Evolutionary conservation across 2,888 invertebrate species (phyloP).

Genomic region (Dolomedes plantarius): DNA sequence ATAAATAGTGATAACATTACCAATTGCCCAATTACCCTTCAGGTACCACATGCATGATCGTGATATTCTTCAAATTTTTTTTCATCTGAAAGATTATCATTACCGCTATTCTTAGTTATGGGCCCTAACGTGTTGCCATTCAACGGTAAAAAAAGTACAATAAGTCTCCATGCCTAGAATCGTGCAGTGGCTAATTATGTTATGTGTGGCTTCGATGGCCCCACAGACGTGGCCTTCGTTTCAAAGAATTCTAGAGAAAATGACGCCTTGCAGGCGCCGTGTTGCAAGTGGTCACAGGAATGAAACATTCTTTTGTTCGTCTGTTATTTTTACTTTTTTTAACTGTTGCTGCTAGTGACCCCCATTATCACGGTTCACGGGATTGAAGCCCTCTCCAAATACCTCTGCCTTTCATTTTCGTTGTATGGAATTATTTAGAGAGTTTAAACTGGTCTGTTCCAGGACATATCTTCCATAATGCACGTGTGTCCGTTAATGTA

Average conservation of each 20-base stretch:
- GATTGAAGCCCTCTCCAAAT: not conserved
- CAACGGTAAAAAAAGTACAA: slow-evolving; percentile 19
- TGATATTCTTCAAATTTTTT: slow-evolving; percentile 26
- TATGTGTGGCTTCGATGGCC: not conserved
- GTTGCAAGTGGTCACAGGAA: not conserved
- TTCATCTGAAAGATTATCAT: slow-evolving; percentile 18
- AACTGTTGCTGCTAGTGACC: not conserved
- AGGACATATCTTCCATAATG: too few species aligned
- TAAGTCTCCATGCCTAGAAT: slow-evolving; percentile 1
- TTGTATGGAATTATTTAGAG: too few species aligned
- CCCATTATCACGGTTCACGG: not conserved
- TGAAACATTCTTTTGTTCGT: not conserved
- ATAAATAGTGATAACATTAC: not conserved
- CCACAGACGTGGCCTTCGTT: slow-evolving; percentile 2
- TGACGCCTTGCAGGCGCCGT: slow-evolving; percentile 13
- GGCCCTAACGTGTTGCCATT: slow-evolving; percentile 23
- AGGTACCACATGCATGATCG: slow-evolving; percentile 8
- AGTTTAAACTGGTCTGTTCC: too few species aligned
- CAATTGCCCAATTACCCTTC: slow-evolving; percentile 6
- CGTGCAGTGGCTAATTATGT: slow-evolving; percentile 45
- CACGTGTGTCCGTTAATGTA: too few species aligned
- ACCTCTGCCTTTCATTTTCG: not conserved
- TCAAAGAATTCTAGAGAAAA: not conserved
- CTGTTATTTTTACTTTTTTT: not conserved
- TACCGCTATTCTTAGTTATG: slow-evolving; percentile 21